phyloP scores from a whole-genome alignment of 2,888 invertebrate genomes.

The Dusona sp. region DNA sequence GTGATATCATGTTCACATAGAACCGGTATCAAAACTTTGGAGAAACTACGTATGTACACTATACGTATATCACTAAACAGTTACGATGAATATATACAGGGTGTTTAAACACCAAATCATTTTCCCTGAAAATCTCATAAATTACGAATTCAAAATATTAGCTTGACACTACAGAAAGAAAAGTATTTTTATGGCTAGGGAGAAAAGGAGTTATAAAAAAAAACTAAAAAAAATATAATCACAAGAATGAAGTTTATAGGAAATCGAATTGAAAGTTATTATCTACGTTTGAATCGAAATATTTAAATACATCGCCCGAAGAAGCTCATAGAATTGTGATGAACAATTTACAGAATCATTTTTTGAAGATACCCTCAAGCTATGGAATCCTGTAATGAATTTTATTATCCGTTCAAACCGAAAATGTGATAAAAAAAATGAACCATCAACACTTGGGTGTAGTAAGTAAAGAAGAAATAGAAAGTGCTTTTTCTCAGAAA shows the following conservation, averaged over 20 bases:
- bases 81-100: background rate
- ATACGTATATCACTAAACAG: background rate
- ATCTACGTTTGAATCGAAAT: too few relatives aligned
- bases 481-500: background rate
- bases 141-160: background rate
- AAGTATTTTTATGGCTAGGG: background rate
- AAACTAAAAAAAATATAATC: background rate
- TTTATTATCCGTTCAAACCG: too few relatives aligned
- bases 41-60: background rate
- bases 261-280: too few relatives aligned
- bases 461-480: background rate
- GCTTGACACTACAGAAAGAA: background rate
- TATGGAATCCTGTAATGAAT: background rate
- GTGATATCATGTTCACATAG: background rate
- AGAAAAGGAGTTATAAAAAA: background rate
- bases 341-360: background rate
- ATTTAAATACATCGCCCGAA: too few relatives aligned
- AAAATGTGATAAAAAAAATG: background rate
- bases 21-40: slow-evolving; percentile 7
- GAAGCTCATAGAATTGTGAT: background rate
- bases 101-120: background rate
- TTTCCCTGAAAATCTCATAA: background rate
- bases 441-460: background rate
- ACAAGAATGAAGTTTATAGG: too few relatives aligned
- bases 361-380: background rate